Conservation (phyloP, 2,888 invertebrate species). For the Caradrina kadenii region DNA sequence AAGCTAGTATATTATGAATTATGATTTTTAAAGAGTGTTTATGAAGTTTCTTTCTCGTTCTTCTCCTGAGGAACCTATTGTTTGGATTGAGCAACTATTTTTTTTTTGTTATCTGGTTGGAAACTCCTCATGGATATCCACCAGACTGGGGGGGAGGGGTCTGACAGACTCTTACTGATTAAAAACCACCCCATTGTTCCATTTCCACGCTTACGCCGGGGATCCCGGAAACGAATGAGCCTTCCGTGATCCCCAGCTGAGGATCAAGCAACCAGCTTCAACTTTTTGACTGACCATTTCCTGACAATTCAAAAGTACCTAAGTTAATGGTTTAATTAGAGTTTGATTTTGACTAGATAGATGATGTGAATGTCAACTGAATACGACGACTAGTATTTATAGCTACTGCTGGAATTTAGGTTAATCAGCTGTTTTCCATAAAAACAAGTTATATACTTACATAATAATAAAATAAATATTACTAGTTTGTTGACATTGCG, state of each 20-base stretch:
- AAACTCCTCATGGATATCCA: no score
- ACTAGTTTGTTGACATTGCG: slow-evolving; percentile 25
- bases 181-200: no score
- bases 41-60: background rate
- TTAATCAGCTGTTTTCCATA: slow-evolving; percentile 30
- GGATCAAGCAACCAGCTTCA: background rate
- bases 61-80: background rate
- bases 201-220: no score
- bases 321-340: background rate
- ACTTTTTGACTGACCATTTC: background rate
- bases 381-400: slow-evolving; percentile 3
- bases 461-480: slow-evolving; percentile 15
- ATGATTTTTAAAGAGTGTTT: no score
- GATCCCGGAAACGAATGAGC: no score
- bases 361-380: slow-evolving; percentile 21
- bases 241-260: no score
- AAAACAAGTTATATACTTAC: slow-evolving; percentile 24
- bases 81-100: no score
- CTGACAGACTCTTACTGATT: no score
- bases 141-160: no score
- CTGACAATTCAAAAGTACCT: background rate
- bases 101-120: no score
- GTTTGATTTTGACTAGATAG: background rate
- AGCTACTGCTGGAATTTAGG: slow-evolving; percentile 22
- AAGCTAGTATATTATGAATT: no score